phyloP scores from a whole-genome alignment of 2,888 invertebrate species.

The Cryptosula pallasiana region DNA sequence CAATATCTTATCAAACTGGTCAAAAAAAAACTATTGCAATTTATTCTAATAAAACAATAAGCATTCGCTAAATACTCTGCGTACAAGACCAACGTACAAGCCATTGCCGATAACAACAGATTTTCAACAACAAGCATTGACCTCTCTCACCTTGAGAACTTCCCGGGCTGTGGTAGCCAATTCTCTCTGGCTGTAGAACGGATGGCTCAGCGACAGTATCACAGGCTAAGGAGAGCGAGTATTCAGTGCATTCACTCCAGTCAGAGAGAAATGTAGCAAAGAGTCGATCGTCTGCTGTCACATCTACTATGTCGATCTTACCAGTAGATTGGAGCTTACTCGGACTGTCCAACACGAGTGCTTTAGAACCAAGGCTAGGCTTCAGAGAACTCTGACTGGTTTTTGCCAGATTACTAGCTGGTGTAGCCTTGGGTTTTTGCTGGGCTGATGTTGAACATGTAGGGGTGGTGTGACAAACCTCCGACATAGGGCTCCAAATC shows the following conservation, averaged over 20 bases:
- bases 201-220: conserved; percentile 34
- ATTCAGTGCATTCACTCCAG: conserved; percentile 41
- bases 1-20: too few relatives aligned
- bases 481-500: conserved; percentile 11
- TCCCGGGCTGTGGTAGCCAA: not conserved
- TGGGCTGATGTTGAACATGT: not conserved
- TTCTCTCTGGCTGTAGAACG: not conserved
- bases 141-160: not conserved
- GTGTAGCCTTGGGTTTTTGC: not conserved
- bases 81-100: too few relatives aligned
- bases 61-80: too few relatives aligned
- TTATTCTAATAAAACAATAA: too few relatives aligned
- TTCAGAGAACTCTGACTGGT: not conserved
- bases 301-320: conserved; percentile 47
- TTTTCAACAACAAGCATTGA: too few relatives aligned
- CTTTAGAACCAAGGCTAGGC: too few relatives aligned
- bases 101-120: too few relatives aligned
- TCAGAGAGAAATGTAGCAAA: conserved; percentile 48
- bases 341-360: not conserved
- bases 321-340: not conserved
- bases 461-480: not conserved
- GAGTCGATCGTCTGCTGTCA: conserved; percentile 39
- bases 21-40: too few relatives aligned
- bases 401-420: not conserved
- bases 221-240: conserved; percentile 51